A percentile compares a stretch with the other conserved stretches of the same genome.
Conservation (phyloP, 2,113 vertebrate genomes). For the Porphyrio hochstetteri region DNA sequence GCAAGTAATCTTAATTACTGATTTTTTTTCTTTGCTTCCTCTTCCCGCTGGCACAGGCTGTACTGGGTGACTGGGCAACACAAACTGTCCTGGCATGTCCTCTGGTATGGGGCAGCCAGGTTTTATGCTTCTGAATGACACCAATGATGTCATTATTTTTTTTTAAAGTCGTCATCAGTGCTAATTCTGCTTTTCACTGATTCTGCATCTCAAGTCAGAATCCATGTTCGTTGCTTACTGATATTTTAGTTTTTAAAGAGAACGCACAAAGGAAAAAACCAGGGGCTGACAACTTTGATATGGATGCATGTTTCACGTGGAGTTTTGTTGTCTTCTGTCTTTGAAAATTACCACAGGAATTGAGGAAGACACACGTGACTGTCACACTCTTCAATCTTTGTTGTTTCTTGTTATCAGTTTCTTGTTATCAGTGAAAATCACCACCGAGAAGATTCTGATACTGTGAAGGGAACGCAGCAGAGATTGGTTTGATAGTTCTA, state of each 20-base stretch:
- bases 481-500: background rate
- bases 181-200: background rate
- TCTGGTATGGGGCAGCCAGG: background rate
- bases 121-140: background rate
- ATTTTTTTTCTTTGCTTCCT: background rate
- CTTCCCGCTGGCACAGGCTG: background rate
- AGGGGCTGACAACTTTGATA: background rate
- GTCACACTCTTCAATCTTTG: accelerated
- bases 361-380: background rate
- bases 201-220: background rate
- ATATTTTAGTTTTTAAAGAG: background rate
- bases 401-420: background rate
- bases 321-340: background rate
- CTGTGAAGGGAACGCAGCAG: background rate
- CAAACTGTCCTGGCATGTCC: accelerated
- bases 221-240: background rate
- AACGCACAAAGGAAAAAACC: accelerated
- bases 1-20: background rate
- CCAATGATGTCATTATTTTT: background rate
- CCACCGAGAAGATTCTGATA: background rate
- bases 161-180: background rate
- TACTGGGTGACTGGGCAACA: background rate
- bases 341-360: background rate
- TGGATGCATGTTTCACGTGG: accelerated
- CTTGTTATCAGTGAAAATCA: background rate